Evolutionary conservation across 2,797 vertebrate species (phyloP), one percentile per base, ranked within the genome.

Genomic region (Chelidonichthys spinosus): DNA sequence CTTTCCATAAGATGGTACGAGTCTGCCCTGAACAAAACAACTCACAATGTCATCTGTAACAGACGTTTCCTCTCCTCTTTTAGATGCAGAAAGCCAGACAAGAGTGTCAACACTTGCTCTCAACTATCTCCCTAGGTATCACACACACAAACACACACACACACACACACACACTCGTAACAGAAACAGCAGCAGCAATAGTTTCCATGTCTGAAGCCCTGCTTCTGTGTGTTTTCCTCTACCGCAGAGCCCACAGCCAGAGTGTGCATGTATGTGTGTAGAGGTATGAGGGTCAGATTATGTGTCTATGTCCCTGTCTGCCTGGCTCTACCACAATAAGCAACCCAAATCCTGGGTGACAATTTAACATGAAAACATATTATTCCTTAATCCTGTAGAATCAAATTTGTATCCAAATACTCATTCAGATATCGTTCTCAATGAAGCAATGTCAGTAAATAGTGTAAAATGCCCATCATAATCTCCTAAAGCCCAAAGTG

Each of bases 171-270:
- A 35, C 54, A 62, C 49, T 3, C 60, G 53, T 9, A 49, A 17
- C 7, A 46, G 33, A 61, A 73, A 56, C 8, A 66, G 39, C 11
- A 50, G 50, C 36, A 42, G 39, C 6, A 0, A 49, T 15, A 44
- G 14, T 44, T 15, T 13, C 14, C 5, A 44, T 44, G 43, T 44
- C 5, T 15, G 6, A 44, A 44, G 43, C 15, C 14, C 14, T 44
- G 43, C 43, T 14, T 44, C 43, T 64, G 3, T 70, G 64, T 75
- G 44, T 47, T 55, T 49, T 73, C 46, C 53, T 81, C 72, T 64
- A 39, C 67, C 50, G 61, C 40, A 47, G 7, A 58, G 14, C 36
- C 33, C n/a, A 63, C 4, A 59, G 60, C n/a, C 0, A 33, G 54
- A 7, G 25, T 33, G 17, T 66, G 7, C 43, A 44, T 37, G 43